Percentiles rank a stretch among this genome's conserved stretches.
Evolutionary conservation across 2,797 vertebrate genomes (phyloP).

Genomic region (Sebastes minor): DNA sequence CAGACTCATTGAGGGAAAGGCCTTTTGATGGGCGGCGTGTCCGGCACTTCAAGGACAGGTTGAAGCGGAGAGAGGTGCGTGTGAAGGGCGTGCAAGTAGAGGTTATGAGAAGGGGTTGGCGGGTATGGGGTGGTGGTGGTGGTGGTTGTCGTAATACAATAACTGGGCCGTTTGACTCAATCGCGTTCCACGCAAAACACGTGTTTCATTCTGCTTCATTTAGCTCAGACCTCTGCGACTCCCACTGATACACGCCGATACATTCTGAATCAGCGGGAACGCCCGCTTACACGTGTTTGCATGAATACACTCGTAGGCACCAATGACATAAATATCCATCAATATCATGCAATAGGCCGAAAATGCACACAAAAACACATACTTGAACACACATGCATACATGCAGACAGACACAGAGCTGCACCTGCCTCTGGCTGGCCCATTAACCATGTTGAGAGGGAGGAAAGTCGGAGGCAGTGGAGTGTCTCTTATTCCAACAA

Average conservation of each 20-base stretch:
- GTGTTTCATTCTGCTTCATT: constrained; percentile 64
- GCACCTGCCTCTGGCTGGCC: constrained; percentile 63
- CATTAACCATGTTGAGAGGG: constrained; percentile 71
- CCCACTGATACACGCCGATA: constrained; percentile 19
- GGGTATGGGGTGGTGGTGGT: not conserved
- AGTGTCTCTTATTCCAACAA: constrained; percentile 74
- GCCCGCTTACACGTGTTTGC: constrained; percentile 18
- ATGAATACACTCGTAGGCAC: constrained; percentile 22
- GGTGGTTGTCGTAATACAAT: constrained; percentile 52
- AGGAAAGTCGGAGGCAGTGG: constrained; percentile 64
- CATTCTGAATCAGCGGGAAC: constrained; percentile 19
- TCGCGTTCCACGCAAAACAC: constrained; percentile 58
- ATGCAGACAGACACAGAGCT: not conserved
- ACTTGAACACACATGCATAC: not conserved
- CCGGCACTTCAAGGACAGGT: constrained; percentile 67
- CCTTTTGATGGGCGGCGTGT: constrained; percentile 64
- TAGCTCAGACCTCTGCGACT: constrained; percentile 42
- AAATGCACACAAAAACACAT: constrained; percentile 26
- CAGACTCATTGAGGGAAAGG: constrained; percentile 53
- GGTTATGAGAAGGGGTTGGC: constrained; percentile 4
- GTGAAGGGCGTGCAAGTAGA: not conserved
- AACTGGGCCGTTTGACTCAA: constrained; percentile 71
- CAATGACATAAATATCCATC: constrained; percentile 49
- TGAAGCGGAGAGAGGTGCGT: constrained; percentile 4
- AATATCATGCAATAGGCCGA: constrained; percentile 32